Conservation (phyloP, 2,888 invertebrate genomes). For the Cinara cedri region DNA sequence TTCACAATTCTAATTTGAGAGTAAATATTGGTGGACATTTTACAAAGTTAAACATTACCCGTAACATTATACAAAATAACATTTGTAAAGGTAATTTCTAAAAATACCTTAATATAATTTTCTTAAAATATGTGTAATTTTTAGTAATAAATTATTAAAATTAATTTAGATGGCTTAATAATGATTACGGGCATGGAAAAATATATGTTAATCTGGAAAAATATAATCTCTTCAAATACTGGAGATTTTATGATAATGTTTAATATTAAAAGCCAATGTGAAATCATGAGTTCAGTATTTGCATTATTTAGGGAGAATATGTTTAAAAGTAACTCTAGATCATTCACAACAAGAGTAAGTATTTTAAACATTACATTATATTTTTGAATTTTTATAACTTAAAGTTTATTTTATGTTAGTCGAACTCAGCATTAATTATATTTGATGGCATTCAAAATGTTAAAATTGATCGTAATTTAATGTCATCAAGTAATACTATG, state of each 20-base stretch:
- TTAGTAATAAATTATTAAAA: not conserved
- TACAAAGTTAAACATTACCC: constrained; percentile 83
- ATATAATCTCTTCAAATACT: constrained; percentile 78
- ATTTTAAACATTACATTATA: not conserved
- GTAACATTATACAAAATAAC: constrained; percentile 85
- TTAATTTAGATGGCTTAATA: constrained; percentile 71
- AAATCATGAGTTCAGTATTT: constrained; percentile 83
- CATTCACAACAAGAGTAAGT: constrained; percentile 60
- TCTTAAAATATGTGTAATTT: not conserved
- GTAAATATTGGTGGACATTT: constrained; percentile 92
- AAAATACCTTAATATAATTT: too few relatives aligned
- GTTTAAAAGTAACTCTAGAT: constrained; percentile 71
- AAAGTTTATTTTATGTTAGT: constrained; percentile 57
- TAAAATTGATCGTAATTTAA: constrained; percentile 84
- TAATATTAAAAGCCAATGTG: constrained; percentile 88
- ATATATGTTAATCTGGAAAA: constrained; percentile 81
- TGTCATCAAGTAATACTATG: constrained; percentile 76
- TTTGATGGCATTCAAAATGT: constrained; percentile 95
- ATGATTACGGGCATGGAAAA: constrained; percentile 95
- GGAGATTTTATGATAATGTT: constrained; percentile 87
- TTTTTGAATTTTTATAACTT: not conserved
- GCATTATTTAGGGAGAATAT: constrained; percentile 81
- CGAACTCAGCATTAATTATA: constrained; percentile 81
- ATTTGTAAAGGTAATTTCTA: constrained; percentile 68
- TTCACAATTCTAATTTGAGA: constrained; percentile 82